These are phyloP conservation scores for Dendrocincla fuliginosa DNA, from an alignment of 2,797 vertebrate genomes.

Conservation along the genomic window DNA sequence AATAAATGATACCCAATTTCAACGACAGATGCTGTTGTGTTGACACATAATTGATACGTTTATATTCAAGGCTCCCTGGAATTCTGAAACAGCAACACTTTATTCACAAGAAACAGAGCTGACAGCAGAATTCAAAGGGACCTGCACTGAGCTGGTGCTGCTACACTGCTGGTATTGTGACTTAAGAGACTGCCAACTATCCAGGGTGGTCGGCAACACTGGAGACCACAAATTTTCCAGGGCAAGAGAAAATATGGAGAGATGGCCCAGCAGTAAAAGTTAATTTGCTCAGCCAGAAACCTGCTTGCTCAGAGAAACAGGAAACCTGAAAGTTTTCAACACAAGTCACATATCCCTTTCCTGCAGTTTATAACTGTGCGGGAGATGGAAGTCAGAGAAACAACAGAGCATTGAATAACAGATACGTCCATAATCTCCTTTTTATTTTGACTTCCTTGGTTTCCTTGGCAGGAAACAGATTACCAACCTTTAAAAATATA, in stretches of 20 bases:
- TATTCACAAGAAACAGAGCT: slow-evolving; percentile 1
- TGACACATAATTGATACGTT: slow-evolving; percentile 58
- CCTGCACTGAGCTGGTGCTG: not conserved
- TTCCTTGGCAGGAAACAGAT: not conserved
- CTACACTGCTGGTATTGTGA: not conserved
- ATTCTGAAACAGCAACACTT: slow-evolving; percentile 28
- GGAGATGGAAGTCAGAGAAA: slow-evolving; percentile 41
- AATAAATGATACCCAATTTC: slow-evolving; percentile 50
- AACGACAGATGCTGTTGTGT: slow-evolving; percentile 47
- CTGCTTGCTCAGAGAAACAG: not conserved
- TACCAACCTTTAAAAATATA: not conserved
- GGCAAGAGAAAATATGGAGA: not conserved
- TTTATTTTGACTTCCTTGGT: slow-evolving; percentile 3
- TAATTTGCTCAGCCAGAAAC: not conserved
- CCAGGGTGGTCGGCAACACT: not conserved
- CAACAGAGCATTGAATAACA: not conserved
- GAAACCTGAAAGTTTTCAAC: slow-evolving; percentile 8
- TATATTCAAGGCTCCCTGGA: slow-evolving; percentile 8
- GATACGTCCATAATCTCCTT: not conserved
- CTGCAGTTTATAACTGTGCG: not conserved
- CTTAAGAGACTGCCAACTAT: not conserved
- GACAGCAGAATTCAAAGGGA: not conserved
- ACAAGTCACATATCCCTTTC: not conserved
- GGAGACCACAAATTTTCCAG: not conserved
- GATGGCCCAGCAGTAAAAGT: not conserved